These are phyloP conservation scores for Melanargia galathea DNA, from an alignment of 2,888 invertebrate genomes.

Conservation along the genomic window DNA sequence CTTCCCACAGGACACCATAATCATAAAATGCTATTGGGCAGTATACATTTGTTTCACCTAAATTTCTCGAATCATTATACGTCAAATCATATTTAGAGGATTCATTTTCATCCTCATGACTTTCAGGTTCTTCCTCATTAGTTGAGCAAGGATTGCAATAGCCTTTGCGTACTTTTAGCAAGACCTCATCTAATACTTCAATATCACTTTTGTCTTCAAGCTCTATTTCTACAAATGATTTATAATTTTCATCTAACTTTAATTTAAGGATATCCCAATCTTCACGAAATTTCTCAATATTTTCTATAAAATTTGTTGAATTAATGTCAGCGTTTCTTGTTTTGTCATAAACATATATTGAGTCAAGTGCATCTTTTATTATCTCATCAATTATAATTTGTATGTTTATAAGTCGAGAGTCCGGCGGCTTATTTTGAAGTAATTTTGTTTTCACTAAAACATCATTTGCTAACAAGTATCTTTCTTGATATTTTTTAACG, in stretches of 20 bases:
- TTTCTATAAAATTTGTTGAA: conserved; percentile 49
- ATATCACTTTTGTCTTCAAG: conserved; percentile 69
- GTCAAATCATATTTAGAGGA: conserved; percentile 51
- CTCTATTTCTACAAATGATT: conserved; percentile 71
- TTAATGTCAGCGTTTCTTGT: conserved; percentile 36
- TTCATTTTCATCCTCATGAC: conserved; percentile 52
- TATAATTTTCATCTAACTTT: conserved; percentile 66
- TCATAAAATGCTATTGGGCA: conserved; percentile 84
- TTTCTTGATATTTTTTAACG: conserved; percentile 57
- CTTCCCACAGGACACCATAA: conserved; percentile 82
- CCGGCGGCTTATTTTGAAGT: conserved; percentile 40
- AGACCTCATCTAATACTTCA: conserved; percentile 62
- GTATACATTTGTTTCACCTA: conserved; percentile 82
- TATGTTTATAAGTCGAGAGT: conserved; percentile 44
- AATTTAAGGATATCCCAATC: conserved; percentile 65
- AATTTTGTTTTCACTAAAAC: conserved; percentile 60
- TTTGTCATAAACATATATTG: conserved; percentile 33
- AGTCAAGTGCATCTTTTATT: conserved; percentile 43
- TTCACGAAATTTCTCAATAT: conserved; percentile 65
- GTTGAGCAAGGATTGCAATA: conserved; percentile 55
- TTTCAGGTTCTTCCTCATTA: conserved; percentile 53
- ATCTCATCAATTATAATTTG: conserved; percentile 51
- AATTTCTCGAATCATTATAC: conserved; percentile 60
- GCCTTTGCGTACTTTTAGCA: conserved; percentile 60
- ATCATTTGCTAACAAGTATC: conserved; percentile 57